A percentile compares a stretch with the other conserved stretches of the same genome.
Conservation (phyloP, 2,113 vertebrate species). For the Cygnus atratus region DNA sequence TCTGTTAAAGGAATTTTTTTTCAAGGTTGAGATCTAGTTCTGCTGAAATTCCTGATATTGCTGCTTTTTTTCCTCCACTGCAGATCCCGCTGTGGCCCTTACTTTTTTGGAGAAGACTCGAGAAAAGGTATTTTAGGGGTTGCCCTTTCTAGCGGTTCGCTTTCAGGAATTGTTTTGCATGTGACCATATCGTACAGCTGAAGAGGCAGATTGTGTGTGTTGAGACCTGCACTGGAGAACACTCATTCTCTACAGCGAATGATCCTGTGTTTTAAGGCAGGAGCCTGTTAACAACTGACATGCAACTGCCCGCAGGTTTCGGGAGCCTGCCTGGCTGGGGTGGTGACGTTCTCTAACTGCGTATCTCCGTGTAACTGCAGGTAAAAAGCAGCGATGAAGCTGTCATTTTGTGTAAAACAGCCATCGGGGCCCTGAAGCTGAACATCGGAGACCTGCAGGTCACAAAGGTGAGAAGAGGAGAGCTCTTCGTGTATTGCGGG, state of each 20-base stretch:
- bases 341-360: rapidly evolving
- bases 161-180: rapidly evolving
- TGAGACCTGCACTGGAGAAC: background rate
- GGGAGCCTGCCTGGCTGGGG: background rate
- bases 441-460: conserved; percentile 94
- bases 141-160: no score
- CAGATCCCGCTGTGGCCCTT: conserved; percentile 92
- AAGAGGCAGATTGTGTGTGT: no score
- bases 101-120: conserved; percentile 95
- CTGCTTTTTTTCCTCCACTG: background rate
- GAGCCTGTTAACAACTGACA: rapidly evolving
- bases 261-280: background rate
- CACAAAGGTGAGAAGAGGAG: conserved; percentile 85
- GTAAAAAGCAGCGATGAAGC: conserved; percentile 96
- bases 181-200: rapidly evolving
- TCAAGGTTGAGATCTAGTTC: background rate
- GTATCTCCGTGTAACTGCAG: conserved; percentile 60
- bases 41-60: background rate
- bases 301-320: no score
- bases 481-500: rapidly evolving
- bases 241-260: background rate
- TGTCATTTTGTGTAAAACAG: conserved; percentile 92
- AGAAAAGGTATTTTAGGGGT: conserved; percentile 83
- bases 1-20: rapidly evolving
- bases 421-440: conserved; percentile 92